Conservation (phyloP, 2,888 invertebrate genomes). For the Spodoptera exigua region DNA sequence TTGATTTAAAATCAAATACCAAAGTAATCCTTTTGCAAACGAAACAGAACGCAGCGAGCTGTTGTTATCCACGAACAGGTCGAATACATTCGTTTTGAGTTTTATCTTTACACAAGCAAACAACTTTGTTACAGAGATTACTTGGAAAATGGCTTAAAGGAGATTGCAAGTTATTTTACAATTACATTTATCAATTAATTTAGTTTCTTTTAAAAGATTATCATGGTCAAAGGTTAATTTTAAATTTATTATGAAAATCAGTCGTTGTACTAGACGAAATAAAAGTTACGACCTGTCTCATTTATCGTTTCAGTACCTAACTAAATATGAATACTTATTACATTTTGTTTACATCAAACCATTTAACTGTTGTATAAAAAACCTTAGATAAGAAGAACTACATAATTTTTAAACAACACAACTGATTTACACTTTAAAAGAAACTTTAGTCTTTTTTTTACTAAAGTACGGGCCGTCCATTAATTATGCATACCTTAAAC, state of each 20-base stretch:
- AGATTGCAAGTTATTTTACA: neutral
- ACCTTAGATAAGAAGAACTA: too few relatives aligned
- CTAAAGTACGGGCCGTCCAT: neutral
- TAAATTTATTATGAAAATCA: too few relatives aligned
- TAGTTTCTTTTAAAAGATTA: too few relatives aligned
- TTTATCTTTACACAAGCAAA: constrained; percentile 5
- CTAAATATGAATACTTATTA: too few relatives aligned
- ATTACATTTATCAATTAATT: too few relatives aligned
- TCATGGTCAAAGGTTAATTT: too few relatives aligned
- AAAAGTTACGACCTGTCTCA: too few relatives aligned
- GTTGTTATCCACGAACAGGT: constrained; percentile 4
- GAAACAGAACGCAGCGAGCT: neutral
- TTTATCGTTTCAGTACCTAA: too few relatives aligned
- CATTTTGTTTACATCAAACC: too few relatives aligned
- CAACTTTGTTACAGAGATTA: neutral
- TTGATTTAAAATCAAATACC: constrained; percentile 6
- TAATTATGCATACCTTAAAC: constrained; percentile 7
- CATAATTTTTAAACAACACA: too few relatives aligned
- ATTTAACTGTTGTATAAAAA: too few relatives aligned
- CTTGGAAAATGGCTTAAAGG: neutral
- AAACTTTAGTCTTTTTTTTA: neutral
- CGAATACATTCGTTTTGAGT: neutral
- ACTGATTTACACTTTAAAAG: neutral
- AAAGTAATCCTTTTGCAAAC: constrained; percentile 3
- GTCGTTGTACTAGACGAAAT: too few relatives aligned